A percentile compares a stretch with the other conserved stretches of the same genome.
phyloP scores from a whole-genome alignment of 1,140 invertebrate species.

The Zeugodacus cucurbitae region DNA sequence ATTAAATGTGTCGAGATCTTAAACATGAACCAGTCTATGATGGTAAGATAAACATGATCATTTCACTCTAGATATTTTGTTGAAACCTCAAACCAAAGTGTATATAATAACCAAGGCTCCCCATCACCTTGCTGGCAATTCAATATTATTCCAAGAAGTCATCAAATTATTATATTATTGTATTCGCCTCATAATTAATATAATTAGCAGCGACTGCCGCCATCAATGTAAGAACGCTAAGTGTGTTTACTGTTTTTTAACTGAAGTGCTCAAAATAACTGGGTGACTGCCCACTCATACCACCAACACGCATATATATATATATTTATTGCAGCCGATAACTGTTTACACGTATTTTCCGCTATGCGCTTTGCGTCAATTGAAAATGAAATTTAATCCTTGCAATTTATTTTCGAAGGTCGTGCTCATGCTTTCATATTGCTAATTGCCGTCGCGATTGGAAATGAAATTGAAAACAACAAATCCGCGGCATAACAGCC shows the following conservation, averaged over 20 bases:
- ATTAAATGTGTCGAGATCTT: too few species aligned
- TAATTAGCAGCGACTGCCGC: background rate
- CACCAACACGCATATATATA: background rate
- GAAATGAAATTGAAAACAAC: constrained; percentile 18
- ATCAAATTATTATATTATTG: too few species aligned
- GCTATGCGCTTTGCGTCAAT: constrained; percentile 7
- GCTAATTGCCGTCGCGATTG: background rate
- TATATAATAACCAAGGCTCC: too few species aligned
- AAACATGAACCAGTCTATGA: too few species aligned
- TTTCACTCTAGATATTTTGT: too few species aligned
- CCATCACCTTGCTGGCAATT: too few species aligned
- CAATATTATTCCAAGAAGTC: too few species aligned
- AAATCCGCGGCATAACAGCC: background rate
- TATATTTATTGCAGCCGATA: background rate
- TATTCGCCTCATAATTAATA: background rate
- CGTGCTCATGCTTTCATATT: background rate
- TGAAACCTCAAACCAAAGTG: too few species aligned
- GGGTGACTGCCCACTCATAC: background rate
- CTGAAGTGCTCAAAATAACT: background rate
- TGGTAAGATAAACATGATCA: too few species aligned
- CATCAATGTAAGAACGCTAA: background rate
- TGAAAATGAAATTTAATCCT: constrained; percentile 38
- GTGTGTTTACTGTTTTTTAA: background rate
- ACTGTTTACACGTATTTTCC: background rate
- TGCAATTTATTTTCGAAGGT: constrained; percentile 33